Evolutionary conservation across 2,113 vertebrate species (phyloP).

Genomic region (Drymodes brunneopygia): DNA sequence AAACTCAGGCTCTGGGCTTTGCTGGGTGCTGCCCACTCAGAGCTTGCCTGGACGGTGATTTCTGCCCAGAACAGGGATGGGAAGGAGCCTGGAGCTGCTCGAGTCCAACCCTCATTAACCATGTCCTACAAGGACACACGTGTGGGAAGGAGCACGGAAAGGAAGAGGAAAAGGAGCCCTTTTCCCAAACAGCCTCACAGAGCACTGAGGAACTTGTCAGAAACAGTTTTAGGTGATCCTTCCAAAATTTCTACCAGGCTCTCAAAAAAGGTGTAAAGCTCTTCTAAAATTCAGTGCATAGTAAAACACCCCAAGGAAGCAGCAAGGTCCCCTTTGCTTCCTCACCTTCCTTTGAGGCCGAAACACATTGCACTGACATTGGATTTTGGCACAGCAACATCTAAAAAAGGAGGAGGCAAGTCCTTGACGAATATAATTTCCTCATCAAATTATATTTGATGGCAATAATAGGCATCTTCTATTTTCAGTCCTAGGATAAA

Average conservation of each 20-base stretch:
- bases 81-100: fast-evolving
- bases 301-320: neutral
- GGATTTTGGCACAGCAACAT: neutral
- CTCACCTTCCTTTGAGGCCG: neutral
- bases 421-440: neutral
- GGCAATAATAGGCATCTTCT: neutral
- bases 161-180: neutral
- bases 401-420: neutral
- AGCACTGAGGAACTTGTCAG: neutral
- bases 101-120: fast-evolving
- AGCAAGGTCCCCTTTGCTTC: neutral
- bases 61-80: neutral
- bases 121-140: fast-evolving
- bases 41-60: neutral
- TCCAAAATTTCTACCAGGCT: neutral
- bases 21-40: fast-evolving
- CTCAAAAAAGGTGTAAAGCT: neutral
- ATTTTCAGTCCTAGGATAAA: neutral
- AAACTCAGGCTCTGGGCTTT: fast-evolving
- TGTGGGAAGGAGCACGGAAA: neutral
- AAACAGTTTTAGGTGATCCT: neutral
- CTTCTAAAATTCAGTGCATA: neutral
- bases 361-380: neutral
- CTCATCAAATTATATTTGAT: neutral
- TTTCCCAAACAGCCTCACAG: neutral